Evolutionary conservation across 2,113 vertebrate genomes (phyloP).

Genomic region (Tupaia tana): DNA sequence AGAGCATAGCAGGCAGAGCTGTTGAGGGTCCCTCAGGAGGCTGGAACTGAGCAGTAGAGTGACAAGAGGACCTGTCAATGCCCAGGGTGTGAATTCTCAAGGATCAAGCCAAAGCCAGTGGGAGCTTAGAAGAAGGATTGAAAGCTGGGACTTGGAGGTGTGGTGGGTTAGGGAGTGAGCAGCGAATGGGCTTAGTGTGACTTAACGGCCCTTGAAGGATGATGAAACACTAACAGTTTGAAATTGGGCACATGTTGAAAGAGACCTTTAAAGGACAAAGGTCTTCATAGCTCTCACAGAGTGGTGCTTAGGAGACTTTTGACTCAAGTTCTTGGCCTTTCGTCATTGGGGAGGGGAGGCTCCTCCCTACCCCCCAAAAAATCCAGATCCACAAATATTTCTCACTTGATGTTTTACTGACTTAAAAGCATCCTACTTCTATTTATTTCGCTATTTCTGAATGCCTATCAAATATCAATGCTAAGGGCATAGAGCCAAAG

Average conservation of each 20-base stretch:
- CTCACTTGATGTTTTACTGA: not conserved
- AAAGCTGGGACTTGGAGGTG: not conserved
- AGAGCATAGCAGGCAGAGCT: not conserved
- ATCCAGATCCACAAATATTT: not conserved
- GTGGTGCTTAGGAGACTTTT: not conserved
- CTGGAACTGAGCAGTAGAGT: not conserved
- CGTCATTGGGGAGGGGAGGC: not conserved
- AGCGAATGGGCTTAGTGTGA: not conserved
- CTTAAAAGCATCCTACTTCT: not conserved
- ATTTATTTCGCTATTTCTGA: not conserved
- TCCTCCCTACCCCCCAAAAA: not conserved
- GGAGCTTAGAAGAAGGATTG: not conserved
- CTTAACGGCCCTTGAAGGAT: not conserved
- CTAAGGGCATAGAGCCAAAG: not conserved
- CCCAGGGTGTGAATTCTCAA: not conserved
- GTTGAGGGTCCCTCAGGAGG: not conserved
- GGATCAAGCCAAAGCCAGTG: not conserved
- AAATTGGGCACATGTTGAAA: not conserved
- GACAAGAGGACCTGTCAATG: not conserved
- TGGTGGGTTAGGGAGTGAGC: not conserved
- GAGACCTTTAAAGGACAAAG: not conserved
- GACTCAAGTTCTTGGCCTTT: not conserved
- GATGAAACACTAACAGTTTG: not conserved
- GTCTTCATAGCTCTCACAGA: not conserved
- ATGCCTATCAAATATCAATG: not conserved